These are phyloP conservation scores for Sebastes kiyomatsui DNA, from an alignment of 2,797 vertebrate genomes.

Conservation along the genomic window DNA sequence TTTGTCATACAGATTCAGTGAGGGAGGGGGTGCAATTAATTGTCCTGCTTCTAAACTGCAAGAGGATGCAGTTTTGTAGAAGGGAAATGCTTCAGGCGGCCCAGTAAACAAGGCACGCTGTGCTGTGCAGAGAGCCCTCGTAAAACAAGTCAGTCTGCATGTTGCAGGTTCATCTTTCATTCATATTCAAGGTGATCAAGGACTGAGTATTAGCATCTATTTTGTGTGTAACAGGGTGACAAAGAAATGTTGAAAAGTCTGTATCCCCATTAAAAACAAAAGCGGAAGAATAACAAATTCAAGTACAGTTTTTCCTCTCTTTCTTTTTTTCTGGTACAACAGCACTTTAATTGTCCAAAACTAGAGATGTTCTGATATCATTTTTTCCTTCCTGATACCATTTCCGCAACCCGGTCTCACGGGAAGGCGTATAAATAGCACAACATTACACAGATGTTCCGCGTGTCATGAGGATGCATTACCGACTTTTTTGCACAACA, in stretches of 20 bases:
- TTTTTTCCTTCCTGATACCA: no score
- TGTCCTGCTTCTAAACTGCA: neutral
- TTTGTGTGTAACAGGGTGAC: neutral
- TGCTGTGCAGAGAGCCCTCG: neutral
- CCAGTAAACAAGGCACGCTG: conserved; percentile 21
- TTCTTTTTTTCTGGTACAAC: neutral
- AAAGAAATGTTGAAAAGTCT: neutral
- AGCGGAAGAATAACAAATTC: neutral
- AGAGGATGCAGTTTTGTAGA: neutral
- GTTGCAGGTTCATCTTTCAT: conserved; percentile 1
- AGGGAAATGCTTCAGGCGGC: conserved; percentile 16
- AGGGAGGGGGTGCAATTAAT: neutral
- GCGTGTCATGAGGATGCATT: no score
- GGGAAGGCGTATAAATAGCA: no score
- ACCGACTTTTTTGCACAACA: no score
- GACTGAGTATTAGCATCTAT: neutral
- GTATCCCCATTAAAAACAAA: neutral
- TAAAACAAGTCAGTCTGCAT: conserved; percentile 11
- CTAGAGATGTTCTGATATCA: no score
- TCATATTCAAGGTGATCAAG: conserved; percentile 8
- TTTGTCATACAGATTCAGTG: neutral
- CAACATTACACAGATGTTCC: no score
- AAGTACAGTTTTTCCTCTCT: neutral
- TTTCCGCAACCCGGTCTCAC: no score
- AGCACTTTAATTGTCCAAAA: neutral